phyloP scores from a whole-genome alignment of 1,140 invertebrate species.

The Drosophila fuyamai region DNA sequence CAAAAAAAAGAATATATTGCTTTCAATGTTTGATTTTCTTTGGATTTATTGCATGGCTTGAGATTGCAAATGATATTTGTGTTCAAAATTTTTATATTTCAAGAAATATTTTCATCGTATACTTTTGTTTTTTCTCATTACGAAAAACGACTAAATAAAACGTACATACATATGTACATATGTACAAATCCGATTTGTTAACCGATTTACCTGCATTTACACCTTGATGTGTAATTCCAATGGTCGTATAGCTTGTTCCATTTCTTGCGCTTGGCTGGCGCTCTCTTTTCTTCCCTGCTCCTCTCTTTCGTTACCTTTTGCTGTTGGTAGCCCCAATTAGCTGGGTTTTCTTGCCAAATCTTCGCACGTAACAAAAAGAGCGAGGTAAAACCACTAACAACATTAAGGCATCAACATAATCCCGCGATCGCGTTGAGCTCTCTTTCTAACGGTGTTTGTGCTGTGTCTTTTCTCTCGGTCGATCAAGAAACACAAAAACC shows the following conservation, averaged over 20 bases:
- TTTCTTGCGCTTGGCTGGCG: slow-evolving; percentile 67
- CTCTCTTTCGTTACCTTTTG: slow-evolving; percentile 28
- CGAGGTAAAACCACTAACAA: slow-evolving; percentile 21
- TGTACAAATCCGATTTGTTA: slow-evolving; percentile 1
- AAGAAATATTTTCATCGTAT: no score
- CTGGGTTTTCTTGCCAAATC: slow-evolving; percentile 62
- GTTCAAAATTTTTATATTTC: no score
- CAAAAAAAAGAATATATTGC: no score
- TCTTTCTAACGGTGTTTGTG: slow-evolving; percentile 71
- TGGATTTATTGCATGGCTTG: no score
- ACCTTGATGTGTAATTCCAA: slow-evolving; percentile 43
- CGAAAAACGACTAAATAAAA: no score
- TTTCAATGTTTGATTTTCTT: no score
- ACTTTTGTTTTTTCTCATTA: no score
- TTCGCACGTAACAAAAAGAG: slow-evolving; percentile 73
- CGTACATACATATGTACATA: no score
- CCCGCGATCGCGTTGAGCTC: slow-evolving; percentile 37
- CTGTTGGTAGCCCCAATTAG: slow-evolving; percentile 65
- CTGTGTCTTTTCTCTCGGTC: slow-evolving; percentile 19
- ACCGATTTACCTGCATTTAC: slow-evolving; percentile 15
- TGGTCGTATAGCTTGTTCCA: slow-evolving; percentile 40
- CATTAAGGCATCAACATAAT: slow-evolving; percentile 65
- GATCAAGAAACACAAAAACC: slow-evolving; percentile 64
- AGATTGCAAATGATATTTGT: no score
- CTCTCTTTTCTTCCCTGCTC: not conserved